Base-by-base conservation (phyloP, 2,888 invertebrate species). In the Eristalis arbustorum region DNA sequence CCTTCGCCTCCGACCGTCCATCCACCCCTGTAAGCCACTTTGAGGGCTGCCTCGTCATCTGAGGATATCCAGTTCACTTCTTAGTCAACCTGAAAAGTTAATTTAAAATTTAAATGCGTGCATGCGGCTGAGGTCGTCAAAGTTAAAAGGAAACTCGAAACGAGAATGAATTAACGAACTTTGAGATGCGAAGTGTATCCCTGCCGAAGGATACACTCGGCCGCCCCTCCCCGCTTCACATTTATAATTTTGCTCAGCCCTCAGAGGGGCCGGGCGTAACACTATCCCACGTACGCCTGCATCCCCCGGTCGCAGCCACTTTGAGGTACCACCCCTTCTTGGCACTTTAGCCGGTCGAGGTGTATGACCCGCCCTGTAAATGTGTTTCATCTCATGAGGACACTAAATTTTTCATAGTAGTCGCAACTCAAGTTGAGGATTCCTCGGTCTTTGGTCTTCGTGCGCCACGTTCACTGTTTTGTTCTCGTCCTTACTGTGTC, bases 351-450 rank as follows among this genome's bases (percentile, higher is more conserved):
- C 40, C 37, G 40, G 63, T 5, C 11, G n/a, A 40, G 64, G 76
- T 77, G 57, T 67, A 81, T 85, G 84, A 77, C 81, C 81, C 76
- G 73, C 66, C 81, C 81, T 37, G 76, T 77, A 85, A 85, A 85
- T 85, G 81, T 85, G 81, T 81, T 85, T 77, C 84, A 77, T 85
- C 84, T 81, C 84, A 85, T 59, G 81, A 81, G 81, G 73, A 77
- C 81, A 81, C 81, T 85, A 81, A 81, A 85, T 85, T 85, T 85
- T 85, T 85, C 81, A 85, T 85, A 85, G 81, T 81, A 81, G 84
- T 81, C 81, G 73, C 84, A 81, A 56, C 81, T 85, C 76, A 73
- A 81, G 81, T 81, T 81, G 73, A 73, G 81, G 73, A 85, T 77
- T 85, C 76, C 72, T 77, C 63, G 67, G 79, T 83, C 63, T 83